Evolutionary conservation across 2,113 vertebrate genomes (phyloP).

Genomic region (Suncus etruscus): DNA sequence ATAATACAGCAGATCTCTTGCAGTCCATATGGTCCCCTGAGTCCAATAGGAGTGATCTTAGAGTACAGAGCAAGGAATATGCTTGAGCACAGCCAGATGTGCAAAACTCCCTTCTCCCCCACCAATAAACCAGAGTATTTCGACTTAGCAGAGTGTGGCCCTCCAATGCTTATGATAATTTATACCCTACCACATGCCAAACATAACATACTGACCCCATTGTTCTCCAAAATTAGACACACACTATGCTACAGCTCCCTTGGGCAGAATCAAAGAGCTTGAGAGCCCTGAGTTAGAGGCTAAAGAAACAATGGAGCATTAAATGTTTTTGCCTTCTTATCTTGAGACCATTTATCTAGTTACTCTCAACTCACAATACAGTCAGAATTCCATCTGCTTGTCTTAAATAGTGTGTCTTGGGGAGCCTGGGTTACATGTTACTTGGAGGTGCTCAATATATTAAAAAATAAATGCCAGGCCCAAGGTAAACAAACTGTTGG

Average conservation of each 20-base stretch:
- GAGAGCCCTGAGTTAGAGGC: neutral
- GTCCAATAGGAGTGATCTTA: too few species aligned
- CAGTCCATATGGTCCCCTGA: too few species aligned
- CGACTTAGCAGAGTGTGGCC: neutral
- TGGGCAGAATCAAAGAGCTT: neutral
- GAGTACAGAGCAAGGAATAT: too few species aligned
- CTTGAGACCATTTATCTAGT: neutral
- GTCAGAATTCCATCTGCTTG: neutral
- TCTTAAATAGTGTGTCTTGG: neutral
- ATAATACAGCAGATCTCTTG: neutral
- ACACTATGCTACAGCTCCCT: neutral
- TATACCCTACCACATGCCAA: neutral
- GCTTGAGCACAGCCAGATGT: too few species aligned
- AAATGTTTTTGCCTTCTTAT: neutral
- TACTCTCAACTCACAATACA: neutral
- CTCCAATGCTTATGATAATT: neutral
- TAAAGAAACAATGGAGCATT: neutral
- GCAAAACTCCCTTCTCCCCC: too few species aligned
- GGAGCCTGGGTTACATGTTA: neutral
- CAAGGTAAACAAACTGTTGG: neutral
- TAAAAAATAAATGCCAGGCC: neutral
- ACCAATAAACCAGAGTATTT: too few species aligned
- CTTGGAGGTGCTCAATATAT: neutral
- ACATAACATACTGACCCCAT: neutral
- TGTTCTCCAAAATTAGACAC: neutral